Evolutionary conservation across 2,113 vertebrate genomes (phyloP).

Genomic region (Strix uralensis): DNA sequence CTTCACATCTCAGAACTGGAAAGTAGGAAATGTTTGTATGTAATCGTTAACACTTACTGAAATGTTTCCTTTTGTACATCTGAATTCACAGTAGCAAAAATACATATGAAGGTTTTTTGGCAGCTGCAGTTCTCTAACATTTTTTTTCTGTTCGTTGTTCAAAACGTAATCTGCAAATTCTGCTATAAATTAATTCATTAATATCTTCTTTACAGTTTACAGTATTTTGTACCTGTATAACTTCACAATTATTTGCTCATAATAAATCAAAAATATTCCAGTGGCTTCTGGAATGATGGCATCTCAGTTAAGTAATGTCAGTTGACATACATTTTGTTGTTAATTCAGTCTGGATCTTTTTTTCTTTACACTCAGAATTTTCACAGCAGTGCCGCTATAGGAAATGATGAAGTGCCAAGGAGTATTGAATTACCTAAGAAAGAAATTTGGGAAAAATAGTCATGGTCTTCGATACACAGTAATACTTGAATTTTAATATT

Average conservation of each 20-base stretch:
- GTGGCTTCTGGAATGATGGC: neutral
- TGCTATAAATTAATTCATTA: neutral
- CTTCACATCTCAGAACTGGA: fast-evolving
- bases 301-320: neutral
- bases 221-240: neutral
- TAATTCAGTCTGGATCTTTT: neutral
- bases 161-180: neutral
- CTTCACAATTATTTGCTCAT: neutral
- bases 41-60: neutral
- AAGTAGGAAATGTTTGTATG: neutral
- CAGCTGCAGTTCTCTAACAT: neutral
- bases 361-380: neutral
- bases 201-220: neutral
- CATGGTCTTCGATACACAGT: neutral
- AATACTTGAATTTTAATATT: neutral
- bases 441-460: neutral
- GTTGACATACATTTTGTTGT: neutral
- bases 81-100: neutral
- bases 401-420: neutral
- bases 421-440: neutral
- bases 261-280: neutral
- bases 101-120: neutral
- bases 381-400: neutral
- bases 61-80: neutral
- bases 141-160: neutral